Base-by-base conservation (phyloP, 2,888 invertebrate species). In the Nemotelus pantherinus region DNA sequence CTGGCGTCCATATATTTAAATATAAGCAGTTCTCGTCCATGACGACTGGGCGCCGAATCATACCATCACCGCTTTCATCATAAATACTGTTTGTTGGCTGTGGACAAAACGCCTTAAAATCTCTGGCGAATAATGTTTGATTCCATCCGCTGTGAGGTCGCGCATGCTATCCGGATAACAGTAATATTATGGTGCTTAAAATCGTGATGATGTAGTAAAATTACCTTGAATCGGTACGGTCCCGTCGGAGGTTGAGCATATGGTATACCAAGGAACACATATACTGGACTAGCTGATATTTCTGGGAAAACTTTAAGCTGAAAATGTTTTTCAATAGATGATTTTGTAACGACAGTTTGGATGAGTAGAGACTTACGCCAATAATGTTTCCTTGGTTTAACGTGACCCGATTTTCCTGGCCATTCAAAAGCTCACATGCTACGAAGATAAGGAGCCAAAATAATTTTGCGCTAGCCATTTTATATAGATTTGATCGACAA, bases 1-100 rank as follows among this genome's bases (percentile, higher is more conserved):
- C 91, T 65, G 97, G 94, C 2, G 93, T 92, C 95, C 96, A 97
- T 80, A 97, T 92, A 84, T 96, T 97, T 71, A 97, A 87, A 84
- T 93, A 95, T n/a, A 97, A 89, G 83, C 97, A 97, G 86, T 97
- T 95, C 88, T 96, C 95, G 65, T 82, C 81, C 65, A 85, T 85
- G 64, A 80, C 76, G 43, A 80, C 80, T 6, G 78, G 50, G 3
- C 82, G 80, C 41, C 77, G 80, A 2, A 82, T 79, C 47, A 82
- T 79, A 6, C 83, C 83, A 79, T 86, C 83, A 5, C 83, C 77
- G 6, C 80, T 82, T 79, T 87, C 87, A 78, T 87, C 87, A 68
- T 86, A 87, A 55, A 87, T 82, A 10, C 85, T 86, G 77, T 86
- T 85, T 39, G 85, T 79, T 80, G 89, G 85, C 84, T 93, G 92